Conservation (phyloP, 2,113 vertebrate genomes). For the Pungitius pungitius region DNA sequence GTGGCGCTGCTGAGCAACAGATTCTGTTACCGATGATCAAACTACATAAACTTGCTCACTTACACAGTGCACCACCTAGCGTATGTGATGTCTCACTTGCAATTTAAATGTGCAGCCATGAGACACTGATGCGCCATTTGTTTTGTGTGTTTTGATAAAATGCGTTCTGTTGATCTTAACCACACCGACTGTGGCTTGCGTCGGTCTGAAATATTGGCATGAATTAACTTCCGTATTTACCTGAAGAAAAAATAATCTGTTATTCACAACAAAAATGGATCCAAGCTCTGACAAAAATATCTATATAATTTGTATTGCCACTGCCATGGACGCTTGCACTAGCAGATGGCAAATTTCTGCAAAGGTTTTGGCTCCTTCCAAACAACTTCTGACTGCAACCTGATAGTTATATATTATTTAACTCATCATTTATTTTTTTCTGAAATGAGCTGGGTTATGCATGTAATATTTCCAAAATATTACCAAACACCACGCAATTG, state of each 20-base stretch:
- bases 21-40: slow-evolving; percentile 75
- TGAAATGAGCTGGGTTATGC: neutral
- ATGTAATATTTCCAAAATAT: neutral
- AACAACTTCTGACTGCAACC: neutral
- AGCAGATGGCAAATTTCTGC: neutral
- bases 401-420: neutral
- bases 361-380: slow-evolving; percentile 1
- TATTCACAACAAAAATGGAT: slow-evolving; percentile 19
- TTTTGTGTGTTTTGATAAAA: slow-evolving; percentile 16
- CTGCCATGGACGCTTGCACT: neutral
- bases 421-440: neutral
- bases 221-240: neutral
- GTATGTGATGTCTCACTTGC: slow-evolving; percentile 61
- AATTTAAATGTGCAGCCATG: slow-evolving; percentile 45
- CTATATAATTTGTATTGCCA: neutral
- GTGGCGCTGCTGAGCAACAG: slow-evolving; percentile 82
- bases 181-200: neutral
- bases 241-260: neutral
- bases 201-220: neutral
- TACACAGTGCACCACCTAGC: slow-evolving; percentile 81
- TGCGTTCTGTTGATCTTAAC: neutral
- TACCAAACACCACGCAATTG: slow-evolving; percentile 16
- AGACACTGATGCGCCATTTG: slow-evolving; percentile 31
- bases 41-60: slow-evolving; percentile 72
- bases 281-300: neutral